phyloP scores from a whole-genome alignment of 2,113 vertebrate genomes.

The Globicephala melas region DNA sequence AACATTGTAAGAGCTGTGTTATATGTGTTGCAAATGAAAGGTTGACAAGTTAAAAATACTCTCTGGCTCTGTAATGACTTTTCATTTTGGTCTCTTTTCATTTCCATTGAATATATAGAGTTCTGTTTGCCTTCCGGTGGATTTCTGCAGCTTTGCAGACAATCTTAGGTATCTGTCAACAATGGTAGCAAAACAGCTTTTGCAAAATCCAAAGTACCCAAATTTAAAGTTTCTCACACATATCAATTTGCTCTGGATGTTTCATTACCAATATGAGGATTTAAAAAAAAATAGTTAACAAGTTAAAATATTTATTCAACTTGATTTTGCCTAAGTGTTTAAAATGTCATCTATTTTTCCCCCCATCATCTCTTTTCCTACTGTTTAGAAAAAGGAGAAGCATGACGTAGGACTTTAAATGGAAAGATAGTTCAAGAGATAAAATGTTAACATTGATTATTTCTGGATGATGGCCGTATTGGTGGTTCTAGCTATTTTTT shows the following conservation, averaged over 20 bases:
- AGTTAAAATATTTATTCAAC: slow-evolving; percentile 37
- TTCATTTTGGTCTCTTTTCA: slow-evolving; percentile 54
- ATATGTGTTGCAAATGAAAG: slow-evolving; percentile 36
- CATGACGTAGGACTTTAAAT: background rate
- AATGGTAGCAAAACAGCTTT: slow-evolving; percentile 36
- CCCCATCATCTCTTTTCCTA: background rate
- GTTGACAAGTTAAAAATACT: slow-evolving; percentile 67
- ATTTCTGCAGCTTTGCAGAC: slow-evolving; percentile 17
- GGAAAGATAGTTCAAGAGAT: background rate
- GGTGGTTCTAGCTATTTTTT: background rate
- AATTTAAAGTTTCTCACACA: background rate
- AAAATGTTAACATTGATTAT: slow-evolving; percentile 10
- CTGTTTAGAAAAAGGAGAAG: background rate
- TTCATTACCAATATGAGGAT: background rate
- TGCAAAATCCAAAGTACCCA: background rate
- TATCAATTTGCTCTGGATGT: background rate
- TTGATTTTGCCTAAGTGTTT: slow-evolving; percentile 16
- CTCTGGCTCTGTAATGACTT: slow-evolving; percentile 44
- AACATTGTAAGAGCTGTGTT: slow-evolving; percentile 61
- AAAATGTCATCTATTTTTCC: background rate
- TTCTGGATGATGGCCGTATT: background rate
- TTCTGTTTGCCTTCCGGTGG: background rate
- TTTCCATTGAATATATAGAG: slow-evolving; percentile 23
- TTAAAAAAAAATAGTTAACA: background rate
- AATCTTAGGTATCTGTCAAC: background rate